Evolutionary conservation across 2,888 invertebrate genomes (phyloP).

Genomic region (Drosophila quinaria): DNA sequence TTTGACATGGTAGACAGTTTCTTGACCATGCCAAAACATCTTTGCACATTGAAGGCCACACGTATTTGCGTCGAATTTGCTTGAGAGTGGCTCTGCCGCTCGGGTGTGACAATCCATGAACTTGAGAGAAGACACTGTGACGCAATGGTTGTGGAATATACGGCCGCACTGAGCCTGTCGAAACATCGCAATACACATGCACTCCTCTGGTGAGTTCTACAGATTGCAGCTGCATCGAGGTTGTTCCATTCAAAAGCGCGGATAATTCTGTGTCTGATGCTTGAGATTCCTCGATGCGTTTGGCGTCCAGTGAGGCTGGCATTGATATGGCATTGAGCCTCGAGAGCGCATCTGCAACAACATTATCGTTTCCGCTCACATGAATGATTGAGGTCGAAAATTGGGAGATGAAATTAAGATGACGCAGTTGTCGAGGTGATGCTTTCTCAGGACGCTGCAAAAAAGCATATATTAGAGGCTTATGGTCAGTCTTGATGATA

Average conservation of each 20-base stretch:
- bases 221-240: too few species aligned
- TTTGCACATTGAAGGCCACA: slow-evolving; percentile 8
- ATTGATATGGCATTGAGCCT: neutral
- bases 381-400: slow-evolving; percentile 6
- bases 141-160: too few species aligned
- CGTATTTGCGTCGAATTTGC: neutral
- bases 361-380: neutral
- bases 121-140: neutral
- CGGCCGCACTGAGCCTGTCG: too few species aligned
- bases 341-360: slow-evolving; percentile 8
- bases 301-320: neutral
- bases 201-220: too few species aligned
- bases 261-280: neutral
- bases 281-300: neutral
- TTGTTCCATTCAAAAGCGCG: neutral
- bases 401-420: slow-evolving; percentile 5
- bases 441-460: slow-evolving; percentile 4
- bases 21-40: slow-evolving; percentile 2
- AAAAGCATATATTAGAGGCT: slow-evolving; percentile 17
- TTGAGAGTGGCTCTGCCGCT: neutral
- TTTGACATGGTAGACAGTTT: slow-evolving; percentile 18
- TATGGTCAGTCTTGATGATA: slow-evolving; percentile 5
- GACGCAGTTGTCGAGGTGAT: slow-evolving; percentile 4
- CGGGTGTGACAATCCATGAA: slow-evolving; percentile 8
- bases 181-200: too few species aligned